phyloP scores from a whole-genome alignment of 2,113 vertebrate genomes.

The Festucalex cinctus region DNA sequence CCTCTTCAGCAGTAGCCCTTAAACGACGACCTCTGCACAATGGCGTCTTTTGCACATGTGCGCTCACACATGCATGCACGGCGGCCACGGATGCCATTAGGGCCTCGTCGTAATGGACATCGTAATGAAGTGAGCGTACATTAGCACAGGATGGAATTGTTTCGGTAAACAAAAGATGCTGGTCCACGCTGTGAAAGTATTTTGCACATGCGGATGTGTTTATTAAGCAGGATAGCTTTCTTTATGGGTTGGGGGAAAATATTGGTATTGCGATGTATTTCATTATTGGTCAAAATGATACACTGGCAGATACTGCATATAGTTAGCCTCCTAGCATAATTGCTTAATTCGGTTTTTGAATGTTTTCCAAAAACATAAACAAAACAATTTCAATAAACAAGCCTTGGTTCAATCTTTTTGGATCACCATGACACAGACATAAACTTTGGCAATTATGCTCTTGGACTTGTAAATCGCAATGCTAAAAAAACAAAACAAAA shows the following conservation, averaged over 20 bases:
- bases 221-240: background rate
- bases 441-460: too few species aligned
- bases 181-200: constrained; percentile 15
- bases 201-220: constrained; percentile 21
- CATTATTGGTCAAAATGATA: too few species aligned
- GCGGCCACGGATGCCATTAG: constrained; percentile 36
- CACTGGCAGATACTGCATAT: too few species aligned
- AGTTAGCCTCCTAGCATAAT: too few species aligned
- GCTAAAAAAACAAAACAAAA: too few species aligned
- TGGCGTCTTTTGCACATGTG: constrained; percentile 12
- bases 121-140: constrained; percentile 57
- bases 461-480: too few species aligned
- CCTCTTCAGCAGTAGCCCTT: constrained; percentile 19
- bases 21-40: constrained; percentile 46
- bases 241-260: background rate
- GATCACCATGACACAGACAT: too few species aligned
- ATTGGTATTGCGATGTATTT: too few species aligned
- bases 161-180: constrained; percentile 41
- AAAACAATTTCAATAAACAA: too few species aligned
- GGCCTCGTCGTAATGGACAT: constrained; percentile 39
- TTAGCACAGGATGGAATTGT: constrained; percentile 49
- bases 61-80: constrained; percentile 14
- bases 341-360: too few species aligned
- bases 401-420: too few species aligned
- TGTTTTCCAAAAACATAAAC: too few species aligned